These are phyloP conservation scores for Polyodon spathula DNA, from an alignment of 2,113 vertebrate species.

Conservation along the genomic window DNA sequence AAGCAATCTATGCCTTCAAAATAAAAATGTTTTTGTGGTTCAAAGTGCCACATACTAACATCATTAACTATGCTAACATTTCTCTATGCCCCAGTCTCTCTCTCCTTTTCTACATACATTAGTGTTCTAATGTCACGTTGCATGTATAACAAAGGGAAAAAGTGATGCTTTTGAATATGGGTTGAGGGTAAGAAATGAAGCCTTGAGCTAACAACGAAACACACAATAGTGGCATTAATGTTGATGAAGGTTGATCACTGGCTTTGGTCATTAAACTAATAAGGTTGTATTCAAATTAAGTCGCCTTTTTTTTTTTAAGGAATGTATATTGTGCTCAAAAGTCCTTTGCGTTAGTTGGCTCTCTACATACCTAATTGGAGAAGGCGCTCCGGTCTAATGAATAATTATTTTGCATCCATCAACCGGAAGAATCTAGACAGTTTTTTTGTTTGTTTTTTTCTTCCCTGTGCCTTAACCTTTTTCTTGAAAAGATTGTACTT, in stretches of 20 bases:
- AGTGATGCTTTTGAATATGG: conserved; percentile 41
- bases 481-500: too few relatives aligned
- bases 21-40: conserved; percentile 21
- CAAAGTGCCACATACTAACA: conserved; percentile 41
- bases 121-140: conserved; percentile 56
- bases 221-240: conserved; percentile 72
- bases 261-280: conserved; percentile 96
- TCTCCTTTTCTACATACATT: conserved; percentile 57
- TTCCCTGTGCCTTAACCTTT: too few relatives aligned
- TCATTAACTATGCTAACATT: conserved; percentile 43
- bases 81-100: conserved; percentile 40
- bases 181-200: conserved; percentile 45
- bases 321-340: conserved; percentile 37
- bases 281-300: conserved; percentile 87
- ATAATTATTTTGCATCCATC: conserved; percentile 55
- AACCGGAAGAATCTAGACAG: conserved; percentile 52
- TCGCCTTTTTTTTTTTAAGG: conserved; percentile 39
- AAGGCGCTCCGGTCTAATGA: conserved; percentile 43
- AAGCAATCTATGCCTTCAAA: too few relatives aligned
- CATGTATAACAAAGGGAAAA: conserved; percentile 52
- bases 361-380: conserved; percentile 47
- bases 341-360: conserved; percentile 30
- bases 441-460: too few relatives aligned
- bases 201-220: conserved; percentile 68
- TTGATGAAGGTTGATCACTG: conserved; percentile 93